A percentile compares a stretch with the other conserved stretches of the same genome.
These are phyloP conservation scores for Planococcus citri DNA, from an alignment of 1,140 invertebrate genomes.

Conservation along the genomic window DNA sequence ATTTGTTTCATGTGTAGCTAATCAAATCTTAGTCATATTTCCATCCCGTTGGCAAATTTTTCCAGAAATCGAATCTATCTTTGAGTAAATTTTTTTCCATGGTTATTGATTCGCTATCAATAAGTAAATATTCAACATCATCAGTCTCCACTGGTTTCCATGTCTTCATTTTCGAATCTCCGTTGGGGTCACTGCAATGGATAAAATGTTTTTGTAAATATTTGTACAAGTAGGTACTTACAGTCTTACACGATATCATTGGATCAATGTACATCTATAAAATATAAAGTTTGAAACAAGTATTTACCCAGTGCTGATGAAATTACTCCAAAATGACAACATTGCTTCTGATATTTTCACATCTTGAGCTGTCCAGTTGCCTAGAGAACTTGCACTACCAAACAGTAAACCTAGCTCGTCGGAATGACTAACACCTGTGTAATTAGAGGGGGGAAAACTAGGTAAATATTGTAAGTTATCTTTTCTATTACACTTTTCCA, in stretches of 20 bases:
- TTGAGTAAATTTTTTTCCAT: neutral
- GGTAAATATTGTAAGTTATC: too few species aligned
- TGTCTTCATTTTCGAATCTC: neutral
- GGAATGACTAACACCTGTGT: too few species aligned
- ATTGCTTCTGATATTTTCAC: neutral
- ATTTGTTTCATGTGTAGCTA: too few species aligned
- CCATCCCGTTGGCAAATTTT: too few species aligned
- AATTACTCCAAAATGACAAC: neutral
- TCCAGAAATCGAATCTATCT: neutral
- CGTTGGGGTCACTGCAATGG: neutral
- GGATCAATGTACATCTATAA: neutral
- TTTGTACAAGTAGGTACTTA: too few species aligned
- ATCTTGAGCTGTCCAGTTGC: neutral
- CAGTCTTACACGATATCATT: too few species aligned
- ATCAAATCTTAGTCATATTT: too few species aligned
- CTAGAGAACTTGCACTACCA: neutral
- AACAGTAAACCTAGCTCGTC: neutral
- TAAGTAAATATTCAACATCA: neutral
- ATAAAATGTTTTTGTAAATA: too few species aligned
- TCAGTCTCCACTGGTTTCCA: neutral
- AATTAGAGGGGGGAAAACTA: too few species aligned
- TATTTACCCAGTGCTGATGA: neutral
- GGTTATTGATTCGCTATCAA: neutral
- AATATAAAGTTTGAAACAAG: neutral
- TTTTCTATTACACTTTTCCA: too few species aligned